Base-by-base conservation (phyloP, 1,140 invertebrate species). In the Apis cerana region DNA sequence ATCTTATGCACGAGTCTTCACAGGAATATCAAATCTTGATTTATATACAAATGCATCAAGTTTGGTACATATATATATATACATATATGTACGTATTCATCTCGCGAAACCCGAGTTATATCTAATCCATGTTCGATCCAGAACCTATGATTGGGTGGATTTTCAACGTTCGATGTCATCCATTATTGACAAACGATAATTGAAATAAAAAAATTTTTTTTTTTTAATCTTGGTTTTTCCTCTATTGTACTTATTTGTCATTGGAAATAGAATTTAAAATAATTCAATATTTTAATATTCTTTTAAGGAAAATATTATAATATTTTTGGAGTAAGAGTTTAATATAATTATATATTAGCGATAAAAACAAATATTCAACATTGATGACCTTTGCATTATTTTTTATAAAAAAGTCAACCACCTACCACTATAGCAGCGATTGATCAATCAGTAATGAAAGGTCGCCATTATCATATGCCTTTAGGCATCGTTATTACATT, bases 11-110 rank as follows among this genome's bases (percentile, higher is more conserved):
- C 17, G 15, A 15, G 11, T 21, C 43, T 52, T 83, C 43, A 23
- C 54, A 62, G 81, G 52, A 59, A 84, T 85, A 80, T 84, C 65
- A 64, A 80, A 84, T 75, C 54, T 54, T 67, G 27, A 80, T 76
- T 84, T 70, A 33, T 56, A 64, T 9, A 19, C 13, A 23, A 52
- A 0, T 21, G 10, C 12, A 80, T 84, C 75, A 19, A n/a, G 3
- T 21, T 43, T 58, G n/a, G n/a, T n/a, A n/a, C n/a, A n/a, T n/a
- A n/a, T n/a, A n/a, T 54, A 10, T 17, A 21, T 27, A 10, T 13
- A 48, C 54, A 43, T 2, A 17, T 5, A 19, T 17, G 1, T 13
- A 12, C 52, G 52, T 54, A 54, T 54, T 13, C 5, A 19, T 19
- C 1, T 19, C 1, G 12, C 1, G 62, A 77, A 65, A 54, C 3